phyloP scores from a whole-genome alignment of 2,888 invertebrate species.

The Phanerotoma sp. region DNA sequence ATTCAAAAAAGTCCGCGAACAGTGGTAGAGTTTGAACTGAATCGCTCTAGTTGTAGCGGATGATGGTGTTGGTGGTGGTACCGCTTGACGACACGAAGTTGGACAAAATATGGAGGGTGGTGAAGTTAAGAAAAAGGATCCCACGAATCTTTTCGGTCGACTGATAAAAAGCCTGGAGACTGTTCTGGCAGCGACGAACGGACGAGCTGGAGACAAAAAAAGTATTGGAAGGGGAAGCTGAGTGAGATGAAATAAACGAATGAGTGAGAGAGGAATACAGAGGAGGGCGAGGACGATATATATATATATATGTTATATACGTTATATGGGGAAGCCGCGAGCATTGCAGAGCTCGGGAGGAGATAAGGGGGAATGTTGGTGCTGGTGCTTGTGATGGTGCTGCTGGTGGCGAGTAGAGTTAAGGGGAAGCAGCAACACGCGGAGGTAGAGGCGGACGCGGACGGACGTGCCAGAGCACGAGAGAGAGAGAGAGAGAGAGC shows the following conservation, averaged over 20 bases:
- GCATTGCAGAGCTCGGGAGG: constrained; percentile 7
- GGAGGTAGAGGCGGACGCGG: neutral
- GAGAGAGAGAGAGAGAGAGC: constrained; percentile 3
- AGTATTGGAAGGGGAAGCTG: constrained; percentile 24
- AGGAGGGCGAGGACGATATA: constrained; percentile 16
- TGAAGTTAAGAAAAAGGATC: constrained; percentile 2
- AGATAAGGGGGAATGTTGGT: constrained; percentile 6
- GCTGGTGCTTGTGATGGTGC: no score
- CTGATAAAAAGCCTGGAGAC: constrained; percentile 49
- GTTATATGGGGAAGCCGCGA: constrained; percentile 11
- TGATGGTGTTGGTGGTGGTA: no score
- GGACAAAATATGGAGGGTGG: no score
- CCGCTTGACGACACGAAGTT: neutral
- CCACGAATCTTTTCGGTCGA: constrained; percentile 45
- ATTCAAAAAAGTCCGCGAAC: constrained; percentile 1
- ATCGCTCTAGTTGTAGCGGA: neutral
- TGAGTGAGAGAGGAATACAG: constrained; percentile 9
- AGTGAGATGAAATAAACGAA: constrained; percentile 29
- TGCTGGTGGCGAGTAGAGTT: no score
- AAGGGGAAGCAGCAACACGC: neutral
- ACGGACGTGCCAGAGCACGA: constrained; percentile 2
- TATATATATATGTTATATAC: no score
- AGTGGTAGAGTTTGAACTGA: no score
- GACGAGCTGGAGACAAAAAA: constrained; percentile 12
- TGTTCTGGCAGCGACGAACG: constrained; percentile 37